Conservation (phyloP, 2,888 invertebrate species). For the Yponomeuta malinellus region DNA sequence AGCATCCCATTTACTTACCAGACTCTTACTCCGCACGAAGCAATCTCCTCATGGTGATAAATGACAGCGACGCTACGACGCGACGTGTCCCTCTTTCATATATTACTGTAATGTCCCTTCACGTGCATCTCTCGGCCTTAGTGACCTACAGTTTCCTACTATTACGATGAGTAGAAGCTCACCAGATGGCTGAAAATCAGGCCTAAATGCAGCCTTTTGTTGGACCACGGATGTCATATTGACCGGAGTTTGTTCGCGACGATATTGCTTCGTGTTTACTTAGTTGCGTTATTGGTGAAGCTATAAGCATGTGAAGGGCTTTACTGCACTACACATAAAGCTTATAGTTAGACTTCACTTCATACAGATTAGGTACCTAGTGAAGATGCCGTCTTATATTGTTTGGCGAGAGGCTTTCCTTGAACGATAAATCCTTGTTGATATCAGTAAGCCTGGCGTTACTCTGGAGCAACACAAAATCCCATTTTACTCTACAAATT, state of each 20-base stretch:
- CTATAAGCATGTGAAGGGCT: not conserved
- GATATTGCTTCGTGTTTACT: not conserved
- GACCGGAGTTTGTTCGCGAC: not conserved
- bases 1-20: not conserved
- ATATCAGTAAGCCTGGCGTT: not conserved
- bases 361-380: not conserved
- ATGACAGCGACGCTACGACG: slow-evolving; percentile 20
- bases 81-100: slow-evolving; percentile 26
- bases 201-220: not conserved
- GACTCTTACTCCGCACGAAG: slow-evolving; percentile 20
- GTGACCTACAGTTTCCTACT: not conserved
- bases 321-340: not conserved
- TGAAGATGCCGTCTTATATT: not conserved
- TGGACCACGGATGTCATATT: not conserved
- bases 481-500: no score
- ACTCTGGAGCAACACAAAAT: not conserved
- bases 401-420: not conserved
- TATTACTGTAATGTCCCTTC: slow-evolving; percentile 27
- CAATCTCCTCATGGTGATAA: slow-evolving; percentile 25
- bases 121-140: not conserved
- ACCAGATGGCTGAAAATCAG: not conserved
- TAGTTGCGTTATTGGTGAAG: not conserved
- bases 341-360: not conserved
- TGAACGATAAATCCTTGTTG: not conserved
- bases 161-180: not conserved